phyloP scores from a whole-genome alignment of 2,113 vertebrate genomes.

The Anolis carolinensis region DNA sequence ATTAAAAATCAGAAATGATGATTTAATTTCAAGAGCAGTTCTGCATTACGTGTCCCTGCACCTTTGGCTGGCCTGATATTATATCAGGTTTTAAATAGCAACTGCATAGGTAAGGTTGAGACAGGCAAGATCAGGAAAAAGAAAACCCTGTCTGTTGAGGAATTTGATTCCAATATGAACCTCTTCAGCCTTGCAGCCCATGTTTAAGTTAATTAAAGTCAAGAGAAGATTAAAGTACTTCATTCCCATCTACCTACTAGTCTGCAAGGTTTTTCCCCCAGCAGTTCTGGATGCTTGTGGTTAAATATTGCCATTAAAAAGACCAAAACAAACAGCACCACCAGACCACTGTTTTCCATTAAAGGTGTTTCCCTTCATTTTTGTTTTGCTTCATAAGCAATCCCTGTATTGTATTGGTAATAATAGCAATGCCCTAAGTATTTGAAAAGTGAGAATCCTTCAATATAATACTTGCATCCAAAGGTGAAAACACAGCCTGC shows the following conservation, averaged over 20 bases:
- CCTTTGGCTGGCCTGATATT: not conserved
- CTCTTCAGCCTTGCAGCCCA: not conserved
- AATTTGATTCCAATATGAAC: conserved; percentile 11
- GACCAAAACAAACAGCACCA: no score
- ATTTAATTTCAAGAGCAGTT: not conserved
- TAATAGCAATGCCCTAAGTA: not conserved
- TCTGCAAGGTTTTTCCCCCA: no score
- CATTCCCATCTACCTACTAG: not conserved
- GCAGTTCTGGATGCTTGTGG: not conserved
- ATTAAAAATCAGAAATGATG: not conserved
- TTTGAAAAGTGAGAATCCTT: not conserved
- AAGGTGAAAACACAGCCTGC: not conserved
- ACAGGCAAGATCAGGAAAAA: not conserved
- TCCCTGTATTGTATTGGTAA: not conserved
- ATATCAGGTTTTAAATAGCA: not conserved
- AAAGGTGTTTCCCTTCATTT: not conserved
- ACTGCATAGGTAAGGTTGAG: not conserved
- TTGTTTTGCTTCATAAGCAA: not conserved
- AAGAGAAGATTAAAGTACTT: conserved; percentile 5
- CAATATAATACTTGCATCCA: not conserved
- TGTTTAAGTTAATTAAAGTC: conserved; percentile 17
- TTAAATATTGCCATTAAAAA: not conserved
- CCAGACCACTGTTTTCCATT: not conserved
- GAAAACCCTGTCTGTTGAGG: not conserved
- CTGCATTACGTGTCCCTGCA: not conserved